Evolutionary conservation across 2,797 vertebrate species (phyloP).

Genomic region (Gallinago stenura): DNA sequence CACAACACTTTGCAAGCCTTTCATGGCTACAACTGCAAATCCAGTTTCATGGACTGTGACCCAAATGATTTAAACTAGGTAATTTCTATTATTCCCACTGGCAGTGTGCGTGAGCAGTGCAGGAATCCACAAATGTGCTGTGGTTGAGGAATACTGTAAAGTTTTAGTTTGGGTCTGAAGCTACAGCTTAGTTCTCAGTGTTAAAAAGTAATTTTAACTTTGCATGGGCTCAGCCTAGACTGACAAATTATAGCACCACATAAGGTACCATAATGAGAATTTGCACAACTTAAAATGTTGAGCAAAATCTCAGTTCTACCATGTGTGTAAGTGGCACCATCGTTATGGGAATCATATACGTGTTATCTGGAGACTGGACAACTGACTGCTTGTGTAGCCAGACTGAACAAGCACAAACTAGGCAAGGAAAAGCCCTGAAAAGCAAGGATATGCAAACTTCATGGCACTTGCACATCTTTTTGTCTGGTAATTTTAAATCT

Average conservation of each 20-base stretch:
- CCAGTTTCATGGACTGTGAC: not conserved
- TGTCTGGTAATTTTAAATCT: not conserved
- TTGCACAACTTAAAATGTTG: not conserved
- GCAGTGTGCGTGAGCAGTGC: not conserved
- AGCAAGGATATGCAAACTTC: not conserved
- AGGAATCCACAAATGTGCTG: not conserved
- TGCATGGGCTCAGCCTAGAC: not conserved
- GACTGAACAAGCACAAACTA: not conserved
- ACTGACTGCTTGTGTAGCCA: not conserved
- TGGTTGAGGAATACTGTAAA: not conserved
- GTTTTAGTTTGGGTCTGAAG: not conserved
- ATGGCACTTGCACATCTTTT: not conserved
- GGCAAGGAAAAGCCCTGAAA: not conserved
- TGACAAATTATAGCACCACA: not conserved
- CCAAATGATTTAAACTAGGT: not conserved
- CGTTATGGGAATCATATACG: accelerated
- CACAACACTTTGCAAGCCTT: not conserved
- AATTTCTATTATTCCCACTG: not conserved
- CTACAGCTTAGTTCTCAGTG: not conserved
- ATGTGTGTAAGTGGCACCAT: not conserved
- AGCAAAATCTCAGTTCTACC: not conserved
- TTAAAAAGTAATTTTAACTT: not conserved
- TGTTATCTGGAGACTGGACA: not conserved
- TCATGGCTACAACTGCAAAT: not conserved
- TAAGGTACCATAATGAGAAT: not conserved